These are phyloP conservation scores for Cataglyphis hispanica DNA, from an alignment of 1,140 invertebrate genomes.

Conservation along the genomic window DNA sequence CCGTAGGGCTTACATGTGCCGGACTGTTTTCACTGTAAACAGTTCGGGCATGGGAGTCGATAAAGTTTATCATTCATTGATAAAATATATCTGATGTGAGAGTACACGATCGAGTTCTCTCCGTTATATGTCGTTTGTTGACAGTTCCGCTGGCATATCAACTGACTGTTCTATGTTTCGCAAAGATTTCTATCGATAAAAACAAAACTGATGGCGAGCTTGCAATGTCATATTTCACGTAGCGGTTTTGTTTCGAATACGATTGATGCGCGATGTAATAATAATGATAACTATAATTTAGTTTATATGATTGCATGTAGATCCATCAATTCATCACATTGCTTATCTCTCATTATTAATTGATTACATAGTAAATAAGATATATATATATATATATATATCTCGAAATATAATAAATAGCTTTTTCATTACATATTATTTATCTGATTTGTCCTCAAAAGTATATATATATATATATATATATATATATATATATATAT, in stretches of 20 bases:
- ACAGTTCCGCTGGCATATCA: constrained; percentile 32
- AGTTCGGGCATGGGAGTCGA: constrained; percentile 39
- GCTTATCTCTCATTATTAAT: constrained; percentile 14
- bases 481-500: too few relatives aligned
- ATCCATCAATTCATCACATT: background rate
- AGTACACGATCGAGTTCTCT: constrained; percentile 23
- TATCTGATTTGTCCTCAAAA: background rate
- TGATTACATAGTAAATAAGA: background rate
- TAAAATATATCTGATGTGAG: constrained; percentile 55
- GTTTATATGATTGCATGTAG: background rate
- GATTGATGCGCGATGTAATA: background rate
- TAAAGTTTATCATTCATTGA: constrained; percentile 65
- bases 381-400: too few relatives aligned
- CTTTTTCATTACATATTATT: background rate
- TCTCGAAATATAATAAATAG: background rate
- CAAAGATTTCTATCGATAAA: constrained; percentile 34
- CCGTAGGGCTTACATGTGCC: constrained; percentile 52
- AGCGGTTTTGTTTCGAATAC: background rate
- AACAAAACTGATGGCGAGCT: constrained; percentile 12
- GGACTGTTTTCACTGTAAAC: constrained; percentile 57
- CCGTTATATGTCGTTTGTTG: constrained; percentile 34
- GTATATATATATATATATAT: too few relatives aligned
- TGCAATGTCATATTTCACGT: constrained; percentile 1
- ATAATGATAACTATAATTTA: background rate
- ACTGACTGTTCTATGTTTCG: constrained; percentile 40